Evolutionary conservation across 2,888 invertebrate genomes (phyloP).

Genomic region (Caenorhabditis becei): DNA sequence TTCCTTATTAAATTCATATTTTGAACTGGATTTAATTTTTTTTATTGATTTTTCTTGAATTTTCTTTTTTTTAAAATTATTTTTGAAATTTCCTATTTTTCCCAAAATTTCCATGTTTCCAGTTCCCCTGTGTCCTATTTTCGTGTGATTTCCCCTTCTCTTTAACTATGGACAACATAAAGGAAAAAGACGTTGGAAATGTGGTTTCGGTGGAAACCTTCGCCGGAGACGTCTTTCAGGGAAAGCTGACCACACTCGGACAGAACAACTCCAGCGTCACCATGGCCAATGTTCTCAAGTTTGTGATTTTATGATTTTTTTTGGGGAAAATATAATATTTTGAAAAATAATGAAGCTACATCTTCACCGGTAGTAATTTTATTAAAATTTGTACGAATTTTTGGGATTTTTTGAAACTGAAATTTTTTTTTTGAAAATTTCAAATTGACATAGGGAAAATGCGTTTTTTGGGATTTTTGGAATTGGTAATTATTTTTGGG

Average conservation of each 20-base stretch:
- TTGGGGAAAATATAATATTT: background rate
- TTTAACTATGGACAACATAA: constrained; percentile 26
- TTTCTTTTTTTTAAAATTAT: background rate
- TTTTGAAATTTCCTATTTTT: background rate
- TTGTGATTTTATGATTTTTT: background rate
- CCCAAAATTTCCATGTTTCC: background rate
- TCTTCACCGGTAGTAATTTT: too few species aligned
- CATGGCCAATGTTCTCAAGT: constrained; percentile 63
- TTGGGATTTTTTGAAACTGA: too few species aligned
- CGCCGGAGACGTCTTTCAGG: constrained; percentile 66
- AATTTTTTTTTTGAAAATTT: too few species aligned
- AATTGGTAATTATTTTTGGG: too few species aligned
- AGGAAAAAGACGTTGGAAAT: constrained; percentile 67
- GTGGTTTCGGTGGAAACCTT: constrained; percentile 69
- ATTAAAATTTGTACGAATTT: too few species aligned
- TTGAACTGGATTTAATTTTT: background rate
- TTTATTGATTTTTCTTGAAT: background rate
- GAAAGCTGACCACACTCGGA: constrained; percentile 63
- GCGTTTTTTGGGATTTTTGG: too few species aligned
- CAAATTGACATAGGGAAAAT: too few species aligned
- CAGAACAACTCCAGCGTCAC: constrained; percentile 46
- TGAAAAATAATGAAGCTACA: background rate
- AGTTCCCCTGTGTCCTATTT: too few species aligned
- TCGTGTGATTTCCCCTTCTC: background rate
- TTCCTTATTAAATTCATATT: constrained; percentile 29